Percentiles rank a stretch among this genome's conserved stretches.
Evolutionary conservation across 2,113 vertebrate species (phyloP).

Genomic region (Pionites leucogaster): DNA sequence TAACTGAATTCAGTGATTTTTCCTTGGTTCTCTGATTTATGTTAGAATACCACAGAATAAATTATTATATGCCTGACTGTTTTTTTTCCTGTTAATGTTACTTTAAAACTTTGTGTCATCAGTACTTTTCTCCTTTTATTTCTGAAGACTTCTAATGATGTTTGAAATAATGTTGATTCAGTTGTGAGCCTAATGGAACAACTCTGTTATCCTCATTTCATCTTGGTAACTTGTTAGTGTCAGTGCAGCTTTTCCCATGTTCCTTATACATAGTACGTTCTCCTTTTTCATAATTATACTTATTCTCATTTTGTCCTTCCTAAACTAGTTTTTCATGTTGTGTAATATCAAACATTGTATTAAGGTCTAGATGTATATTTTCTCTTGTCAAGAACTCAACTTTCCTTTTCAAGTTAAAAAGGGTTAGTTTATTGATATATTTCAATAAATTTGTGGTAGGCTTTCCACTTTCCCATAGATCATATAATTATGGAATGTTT

Average conservation of each 20-base stretch:
- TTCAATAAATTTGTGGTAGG: not conserved
- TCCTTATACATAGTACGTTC: not conserved
- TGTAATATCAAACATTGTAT: not conserved
- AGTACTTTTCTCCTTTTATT: not conserved
- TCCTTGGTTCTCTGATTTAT: not conserved
- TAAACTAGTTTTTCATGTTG: not conserved
- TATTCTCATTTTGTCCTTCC: not conserved
- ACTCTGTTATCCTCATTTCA: not conserved
- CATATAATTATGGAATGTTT: not conserved
- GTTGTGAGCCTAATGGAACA: not conserved
- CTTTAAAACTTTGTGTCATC: not conserved
- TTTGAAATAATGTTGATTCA: not conserved
- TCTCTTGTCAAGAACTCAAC: not conserved
- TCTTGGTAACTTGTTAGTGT: not conserved
- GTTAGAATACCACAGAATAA: not conserved
- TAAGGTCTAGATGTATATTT: not conserved
- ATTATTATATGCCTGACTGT: not conserved
- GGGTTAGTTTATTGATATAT: not conserved
- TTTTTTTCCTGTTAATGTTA: not conserved
- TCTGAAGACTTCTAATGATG: not conserved
- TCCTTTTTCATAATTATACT: not conserved
- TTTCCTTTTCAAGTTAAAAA: not conserved
- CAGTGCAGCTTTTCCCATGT: not conserved
- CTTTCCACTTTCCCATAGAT: not conserved
- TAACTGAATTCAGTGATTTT: not conserved